Evolutionary conservation across 2,113 vertebrate genomes (phyloP), one percentile per base, ranked within the genome.

Genomic region (Hyperopisus bebe): DNA sequence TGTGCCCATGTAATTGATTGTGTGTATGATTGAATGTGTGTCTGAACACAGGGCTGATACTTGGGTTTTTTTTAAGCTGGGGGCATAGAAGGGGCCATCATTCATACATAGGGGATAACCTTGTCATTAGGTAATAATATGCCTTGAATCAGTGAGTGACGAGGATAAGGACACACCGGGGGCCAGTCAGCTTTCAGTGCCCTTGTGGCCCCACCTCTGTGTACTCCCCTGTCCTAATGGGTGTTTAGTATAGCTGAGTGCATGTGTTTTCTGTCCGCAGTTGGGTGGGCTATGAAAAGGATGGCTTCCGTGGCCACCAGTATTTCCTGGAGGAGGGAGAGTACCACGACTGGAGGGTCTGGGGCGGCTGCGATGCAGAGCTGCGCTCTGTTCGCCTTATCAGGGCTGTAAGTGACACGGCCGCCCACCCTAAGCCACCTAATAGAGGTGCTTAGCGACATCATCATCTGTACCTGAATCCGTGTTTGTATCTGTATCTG

Each of bases 301-400:
- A 97, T 89, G 97, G 97, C 0, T 99, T 97, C 95, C 95, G 97
- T 0, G 98, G 98, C 9, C 95, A 97, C 94, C 98, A 99, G 95
- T 99, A 99, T 93, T 95, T 99, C 91, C 95, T 99, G 93, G 98
- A 99, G 92, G 98, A 99, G 93, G 98, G 98, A 0, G 96, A 99
- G n/a, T 99, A 98, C 87, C 94, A 94, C 0, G 96, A 98, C 94
- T 99, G 97, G 97, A 95, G 94, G 87, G 96, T 97, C 3, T 99
- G 98, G 98, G 97, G 98, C 0, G 98, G 98, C 93, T 95, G 93
- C 21, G 87, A 96, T 24, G 51, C 96, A 8, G 95, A 95, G 91
- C 93, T 99, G 92, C 94, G 97, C 91, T 99, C 98, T 0, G 92
- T 97, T 0, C 94, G 97, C 82, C 94, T 98, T 91, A 97, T 99